Base-by-base conservation (phyloP, 1,140 invertebrate species). In the Camponotus floridanus region DNA sequence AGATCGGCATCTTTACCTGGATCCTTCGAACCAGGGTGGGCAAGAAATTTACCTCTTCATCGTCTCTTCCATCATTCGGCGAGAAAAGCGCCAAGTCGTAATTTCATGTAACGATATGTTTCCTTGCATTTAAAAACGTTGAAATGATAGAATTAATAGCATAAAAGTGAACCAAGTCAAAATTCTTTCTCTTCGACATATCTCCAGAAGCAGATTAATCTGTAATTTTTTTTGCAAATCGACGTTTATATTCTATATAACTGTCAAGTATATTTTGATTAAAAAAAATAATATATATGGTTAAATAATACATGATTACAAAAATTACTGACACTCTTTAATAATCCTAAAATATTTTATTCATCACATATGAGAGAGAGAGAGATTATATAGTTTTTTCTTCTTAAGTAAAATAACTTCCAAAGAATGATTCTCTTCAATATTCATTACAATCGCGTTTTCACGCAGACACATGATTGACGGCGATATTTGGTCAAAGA, bases 1-100 rank as follows among this genome's bases (percentile, higher is more conserved):
- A 79, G 26, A 70, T 81, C 59, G 76, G 90, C 89, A 88, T 91
- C 90, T 92, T 93, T 93, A 93, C 92, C 93, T 92, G 91, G 36
- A 84, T 90, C 79, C 67, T 87, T 68, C 73, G 64, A 90, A 81
- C 55, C 79, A 86, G 76, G 68, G 51, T 78, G 86, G 68, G 65
- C 67, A 33, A 42, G 68, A 33, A 57, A 57, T 36, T 39, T 31
- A 48, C 51, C 59, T 87, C 71, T 48, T n/a, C 26, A 36, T 18
- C 26, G 26, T 80, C 45, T 80, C 76, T 57, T 83, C 79, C 61
- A 81, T 70, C 45, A 62, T 81, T 55, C 31, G 8, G 13, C 8
- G 51, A 70, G 62, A 51, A 39, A 80, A 81, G 71, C n/a, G 21
- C 26, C n/a, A 57, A 80, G 61, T 78, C 48, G 76, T 13, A 81